These are phyloP conservation scores for Gnathonemus longibarbis DNA, from an alignment of 2,113 vertebrate genomes.

Conservation along the genomic window DNA sequence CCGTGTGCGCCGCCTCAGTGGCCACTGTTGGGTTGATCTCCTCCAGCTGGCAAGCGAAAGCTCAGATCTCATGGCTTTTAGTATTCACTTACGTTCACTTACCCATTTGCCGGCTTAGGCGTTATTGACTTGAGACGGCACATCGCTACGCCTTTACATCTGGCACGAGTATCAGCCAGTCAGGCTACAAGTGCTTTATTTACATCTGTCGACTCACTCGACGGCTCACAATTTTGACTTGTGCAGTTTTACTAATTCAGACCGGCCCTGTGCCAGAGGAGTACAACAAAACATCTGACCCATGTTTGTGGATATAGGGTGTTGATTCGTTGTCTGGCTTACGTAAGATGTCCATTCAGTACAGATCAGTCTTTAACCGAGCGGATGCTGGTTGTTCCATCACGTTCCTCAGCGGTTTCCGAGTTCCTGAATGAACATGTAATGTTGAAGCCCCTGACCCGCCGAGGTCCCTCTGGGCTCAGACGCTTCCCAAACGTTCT, in stretches of 20 bases:
- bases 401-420: not conserved
- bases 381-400: not conserved
- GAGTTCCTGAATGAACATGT: slow-evolving; percentile 9
- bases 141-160: not conserved
- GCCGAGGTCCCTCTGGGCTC: not conserved
- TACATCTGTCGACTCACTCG: not conserved
- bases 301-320: not conserved
- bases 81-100: not conserved
- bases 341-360: not conserved
- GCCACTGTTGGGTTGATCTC: not conserved
- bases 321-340: not conserved
- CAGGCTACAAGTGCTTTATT: not conserved
- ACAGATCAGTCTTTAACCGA: not conserved
- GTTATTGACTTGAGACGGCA: not conserved
- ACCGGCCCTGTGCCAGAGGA: not conserved
- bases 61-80: not conserved
- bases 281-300: not conserved
- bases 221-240: not conserved
- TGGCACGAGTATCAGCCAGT: not conserved
- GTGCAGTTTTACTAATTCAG: not conserved
- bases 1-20: not conserved
- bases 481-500: not conserved
- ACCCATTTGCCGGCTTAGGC: not conserved
- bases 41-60: not conserved
- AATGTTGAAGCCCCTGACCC: slow-evolving; percentile 11